Percentiles rank a stretch among this genome's conserved stretches.
Conservation (phyloP, 2,113 vertebrate species). For the Xenus cinereus region DNA sequence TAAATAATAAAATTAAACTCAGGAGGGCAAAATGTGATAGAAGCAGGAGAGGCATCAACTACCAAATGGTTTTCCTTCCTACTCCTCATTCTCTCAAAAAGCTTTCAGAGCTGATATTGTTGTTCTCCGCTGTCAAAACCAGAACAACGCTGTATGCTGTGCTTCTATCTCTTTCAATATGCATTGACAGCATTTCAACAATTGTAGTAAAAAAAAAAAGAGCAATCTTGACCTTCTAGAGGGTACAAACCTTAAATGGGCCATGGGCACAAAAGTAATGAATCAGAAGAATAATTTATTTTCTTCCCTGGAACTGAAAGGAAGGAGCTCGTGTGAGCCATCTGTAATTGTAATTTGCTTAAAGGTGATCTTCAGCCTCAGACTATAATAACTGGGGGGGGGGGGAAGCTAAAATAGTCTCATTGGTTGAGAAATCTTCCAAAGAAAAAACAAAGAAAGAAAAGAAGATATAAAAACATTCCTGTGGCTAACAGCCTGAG, state of each 20-base stretch:
- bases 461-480: background rate
- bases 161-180: background rate
- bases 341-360: background rate
- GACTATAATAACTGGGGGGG: background rate
- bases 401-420: background rate
- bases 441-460: background rate
- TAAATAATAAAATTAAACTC: slow-evolving; percentile 42
- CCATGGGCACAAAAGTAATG: background rate
- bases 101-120: background rate
- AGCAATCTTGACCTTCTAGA: background rate
- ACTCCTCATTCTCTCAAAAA: background rate
- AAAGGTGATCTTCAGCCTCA: background rate
- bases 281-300: background rate
- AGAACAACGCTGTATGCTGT: background rate
- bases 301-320: background rate
- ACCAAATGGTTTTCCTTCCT: background rate
- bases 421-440: background rate
- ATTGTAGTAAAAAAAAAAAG: background rate
- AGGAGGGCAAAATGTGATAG: background rate
- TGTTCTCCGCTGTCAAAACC: background rate
- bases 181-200: background rate
- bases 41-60: slow-evolving; percentile 29
- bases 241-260: background rate
- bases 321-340: background rate
- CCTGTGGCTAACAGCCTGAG: background rate